Percentiles rank a stretch among this genome's conserved stretches.
Conservation (phyloP, 2,113 vertebrate species). For the Vidua macroura region DNA sequence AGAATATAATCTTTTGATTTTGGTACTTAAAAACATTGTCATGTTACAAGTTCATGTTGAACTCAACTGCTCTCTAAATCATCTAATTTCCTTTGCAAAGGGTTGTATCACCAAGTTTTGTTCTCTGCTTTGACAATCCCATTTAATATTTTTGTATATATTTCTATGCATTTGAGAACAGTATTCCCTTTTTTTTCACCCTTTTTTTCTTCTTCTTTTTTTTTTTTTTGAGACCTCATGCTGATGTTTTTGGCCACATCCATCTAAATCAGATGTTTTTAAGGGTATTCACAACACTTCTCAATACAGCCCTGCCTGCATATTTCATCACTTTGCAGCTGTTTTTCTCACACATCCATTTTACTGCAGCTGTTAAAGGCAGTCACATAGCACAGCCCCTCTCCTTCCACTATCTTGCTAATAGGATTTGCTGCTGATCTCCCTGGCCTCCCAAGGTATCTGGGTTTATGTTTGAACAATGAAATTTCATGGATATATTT, state of each 20-base stretch:
- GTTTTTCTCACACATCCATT: not conserved
- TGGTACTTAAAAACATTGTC: not conserved
- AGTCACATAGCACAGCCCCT: not conserved
- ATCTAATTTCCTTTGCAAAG: not conserved
- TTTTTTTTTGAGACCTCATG: not conserved
- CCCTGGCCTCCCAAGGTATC: not conserved
- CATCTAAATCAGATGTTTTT: not conserved
- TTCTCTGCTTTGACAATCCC: not conserved
- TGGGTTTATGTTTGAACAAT: conserved; percentile 3
- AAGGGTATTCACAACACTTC: not conserved
- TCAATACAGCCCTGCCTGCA: not conserved
- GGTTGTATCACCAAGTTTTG: not conserved
- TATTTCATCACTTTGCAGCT: not conserved
- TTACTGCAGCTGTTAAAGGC: not conserved
- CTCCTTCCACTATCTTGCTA: not conserved
- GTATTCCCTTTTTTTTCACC: fast-evolving
- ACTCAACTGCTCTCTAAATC: not conserved
- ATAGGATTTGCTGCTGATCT: conserved; percentile 28
- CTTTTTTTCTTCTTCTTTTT: fast-evolving
- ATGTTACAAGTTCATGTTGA: not conserved
- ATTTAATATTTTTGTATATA: not conserved
- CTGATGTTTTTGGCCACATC: not conserved
- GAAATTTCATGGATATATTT: not conserved
- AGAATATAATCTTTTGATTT: not conserved
- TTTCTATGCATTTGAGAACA: not conserved